Conservation (phyloP, 1,140 invertebrate genomes). For the Bombus superbus region DNA sequence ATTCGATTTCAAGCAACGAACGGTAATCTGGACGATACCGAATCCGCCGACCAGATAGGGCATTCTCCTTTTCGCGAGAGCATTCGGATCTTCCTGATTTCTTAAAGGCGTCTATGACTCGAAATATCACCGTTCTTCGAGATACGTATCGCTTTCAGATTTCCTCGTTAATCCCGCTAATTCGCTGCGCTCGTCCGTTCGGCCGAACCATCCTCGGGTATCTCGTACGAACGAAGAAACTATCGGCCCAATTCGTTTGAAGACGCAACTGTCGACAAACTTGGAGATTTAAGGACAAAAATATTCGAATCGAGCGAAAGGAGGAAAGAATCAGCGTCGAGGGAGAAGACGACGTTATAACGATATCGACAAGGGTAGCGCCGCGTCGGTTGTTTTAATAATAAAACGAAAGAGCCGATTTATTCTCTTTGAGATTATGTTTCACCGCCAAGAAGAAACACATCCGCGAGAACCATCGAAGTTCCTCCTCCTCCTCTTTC, state of each 20-base stretch:
- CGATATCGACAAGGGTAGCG: neutral
- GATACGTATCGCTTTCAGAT: neutral
- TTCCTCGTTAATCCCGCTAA: neutral
- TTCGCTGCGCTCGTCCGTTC: neutral
- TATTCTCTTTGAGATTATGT: neutral
- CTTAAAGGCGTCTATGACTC: too few species aligned
- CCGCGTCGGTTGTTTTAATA: neutral
- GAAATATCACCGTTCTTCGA: neutral
- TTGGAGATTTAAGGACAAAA: neutral
- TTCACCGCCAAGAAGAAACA: neutral
- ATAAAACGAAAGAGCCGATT: neutral
- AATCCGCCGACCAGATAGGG: neutral
- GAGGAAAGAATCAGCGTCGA: neutral
- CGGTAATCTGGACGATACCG: neutral
- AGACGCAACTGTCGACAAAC: too few species aligned
- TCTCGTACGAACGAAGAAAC: neutral
- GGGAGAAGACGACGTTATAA: too few species aligned
- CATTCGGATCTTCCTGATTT: too few species aligned
- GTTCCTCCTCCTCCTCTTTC: too few species aligned
- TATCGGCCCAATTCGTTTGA: neutral
- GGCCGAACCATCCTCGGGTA: neutral
- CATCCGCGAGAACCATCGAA: neutral
- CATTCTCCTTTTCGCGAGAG: neutral
- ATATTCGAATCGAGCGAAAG: neutral
- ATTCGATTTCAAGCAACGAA: neutral